Percentiles rank a stretch among this genome's conserved stretches.
These are phyloP conservation scores for Amphipyra berbera DNA, from an alignment of 2,888 invertebrate species.

Conservation along the genomic window DNA sequence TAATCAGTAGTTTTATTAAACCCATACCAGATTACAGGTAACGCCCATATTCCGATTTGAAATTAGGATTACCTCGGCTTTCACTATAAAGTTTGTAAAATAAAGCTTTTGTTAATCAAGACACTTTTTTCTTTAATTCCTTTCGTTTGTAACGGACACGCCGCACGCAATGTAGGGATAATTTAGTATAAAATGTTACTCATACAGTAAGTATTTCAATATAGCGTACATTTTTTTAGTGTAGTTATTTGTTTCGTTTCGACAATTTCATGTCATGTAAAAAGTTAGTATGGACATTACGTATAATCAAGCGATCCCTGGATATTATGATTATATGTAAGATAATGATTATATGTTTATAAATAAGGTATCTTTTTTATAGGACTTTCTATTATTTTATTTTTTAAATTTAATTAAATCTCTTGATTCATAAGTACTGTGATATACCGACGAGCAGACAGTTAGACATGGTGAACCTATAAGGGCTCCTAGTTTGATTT, in stretches of 20 bases:
- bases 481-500: too few species aligned
- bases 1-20: too few species aligned
- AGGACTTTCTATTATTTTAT: too few species aligned
- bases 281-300: too few species aligned
- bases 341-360: too few species aligned
- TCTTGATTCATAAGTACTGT: too few species aligned
- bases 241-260: background rate
- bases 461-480: too few species aligned
- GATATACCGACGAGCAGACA: too few species aligned
- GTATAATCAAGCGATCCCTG: too few species aligned
- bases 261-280: conserved; percentile 4
- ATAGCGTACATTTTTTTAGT: conserved; percentile 11
- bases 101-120: conserved; percentile 27
- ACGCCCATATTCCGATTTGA: background rate
- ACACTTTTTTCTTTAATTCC: conserved; percentile 23
- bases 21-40: background rate
- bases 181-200: conserved; percentile 19
- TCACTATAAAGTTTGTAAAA: conserved; percentile 18
- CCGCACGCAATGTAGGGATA: conserved; percentile 39
- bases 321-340: too few species aligned
- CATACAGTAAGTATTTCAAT: conserved; percentile 17
- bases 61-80: conserved; percentile 3
- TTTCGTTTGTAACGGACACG: conserved; percentile 25
- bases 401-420: too few species aligned
- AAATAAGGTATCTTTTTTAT: too few species aligned